phyloP scores from a whole-genome alignment of 2,888 invertebrate genomes.

The Drosophila rubida region DNA sequence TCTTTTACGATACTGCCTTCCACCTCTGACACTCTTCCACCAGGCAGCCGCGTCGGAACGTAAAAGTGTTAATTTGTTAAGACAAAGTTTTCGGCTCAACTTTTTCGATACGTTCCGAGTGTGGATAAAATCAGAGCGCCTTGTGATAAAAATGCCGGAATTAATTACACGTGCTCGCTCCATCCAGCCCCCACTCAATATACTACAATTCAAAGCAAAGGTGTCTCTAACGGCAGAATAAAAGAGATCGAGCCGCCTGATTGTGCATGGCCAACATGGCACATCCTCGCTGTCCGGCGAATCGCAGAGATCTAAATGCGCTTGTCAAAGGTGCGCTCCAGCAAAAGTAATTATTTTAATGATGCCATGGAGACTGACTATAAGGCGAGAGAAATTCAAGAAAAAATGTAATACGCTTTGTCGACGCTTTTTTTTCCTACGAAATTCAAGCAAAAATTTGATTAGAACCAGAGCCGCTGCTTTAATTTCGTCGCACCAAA shows the following conservation, averaged over 20 bases:
- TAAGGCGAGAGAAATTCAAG: slow-evolving; percentile 42
- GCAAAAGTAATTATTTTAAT: slow-evolving; percentile 69
- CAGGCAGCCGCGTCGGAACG: slow-evolving; percentile 26
- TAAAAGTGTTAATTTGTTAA: slow-evolving; percentile 55
- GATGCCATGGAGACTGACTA: slow-evolving; percentile 48
- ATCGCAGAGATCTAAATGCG: slow-evolving; percentile 23
- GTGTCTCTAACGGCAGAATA: slow-evolving; percentile 47
- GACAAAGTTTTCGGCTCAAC: slow-evolving; percentile 37
- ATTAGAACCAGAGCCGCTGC: slow-evolving; percentile 26
- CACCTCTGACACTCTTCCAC: too few relatives aligned
- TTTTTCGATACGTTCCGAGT: slow-evolving; percentile 25
- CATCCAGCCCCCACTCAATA: slow-evolving; percentile 42
- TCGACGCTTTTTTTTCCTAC: slow-evolving; percentile 26
- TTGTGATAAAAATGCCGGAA: slow-evolving; percentile 38
- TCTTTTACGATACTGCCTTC: neutral
- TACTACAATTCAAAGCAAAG: slow-evolving; percentile 62
- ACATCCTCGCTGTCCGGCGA: neutral
- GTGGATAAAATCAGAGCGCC: slow-evolving; percentile 10
- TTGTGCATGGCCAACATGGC: slow-evolving; percentile 23
- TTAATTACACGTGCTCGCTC: slow-evolving; percentile 63
- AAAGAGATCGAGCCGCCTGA: slow-evolving; percentile 63
- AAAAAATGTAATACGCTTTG: slow-evolving; percentile 55
- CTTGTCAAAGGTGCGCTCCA: slow-evolving; percentile 9
- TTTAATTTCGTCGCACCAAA: slow-evolving; percentile 50
- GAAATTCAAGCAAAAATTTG: slow-evolving; percentile 46